Conservation (phyloP, 2,888 invertebrate genomes). For the Sminthurides aquaticus region DNA sequence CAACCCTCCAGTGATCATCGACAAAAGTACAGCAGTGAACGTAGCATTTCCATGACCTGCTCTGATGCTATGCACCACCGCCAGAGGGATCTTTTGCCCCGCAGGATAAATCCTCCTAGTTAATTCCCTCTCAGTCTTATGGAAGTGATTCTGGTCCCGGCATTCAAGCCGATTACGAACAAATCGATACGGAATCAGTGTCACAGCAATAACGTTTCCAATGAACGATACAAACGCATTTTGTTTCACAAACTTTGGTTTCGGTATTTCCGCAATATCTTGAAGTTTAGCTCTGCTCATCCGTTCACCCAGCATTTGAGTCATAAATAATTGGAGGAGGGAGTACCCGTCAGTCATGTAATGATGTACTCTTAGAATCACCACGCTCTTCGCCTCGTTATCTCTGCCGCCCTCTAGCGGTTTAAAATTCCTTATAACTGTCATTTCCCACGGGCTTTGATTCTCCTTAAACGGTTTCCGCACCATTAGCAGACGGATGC, state of each 20-base stretch:
- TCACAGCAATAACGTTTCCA: conserved; percentile 17
- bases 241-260: conserved; percentile 20
- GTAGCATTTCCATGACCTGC: conserved; percentile 14
- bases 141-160: conserved; percentile 27
- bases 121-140: conserved; percentile 22
- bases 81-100: conserved; percentile 22
- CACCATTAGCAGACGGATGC: conserved; percentile 25
- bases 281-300: conserved; percentile 14
- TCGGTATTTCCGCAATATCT: conserved; percentile 22
- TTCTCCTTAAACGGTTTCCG: conserved; percentile 23
- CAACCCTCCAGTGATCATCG: conserved; percentile 31
- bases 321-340: conserved; percentile 28
- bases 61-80: conserved; percentile 22
- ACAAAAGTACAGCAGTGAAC: conserved; percentile 29
- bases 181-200: conserved; percentile 25
- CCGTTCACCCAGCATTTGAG: conserved; percentile 28
- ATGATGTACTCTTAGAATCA: conserved; percentile 29
- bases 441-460: conserved; percentile 30
- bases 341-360: conserved; percentile 32
- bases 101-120: conserved; percentile 19
- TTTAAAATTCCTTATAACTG: conserved; percentile 27
- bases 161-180: conserved; percentile 26
- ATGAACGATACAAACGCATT: conserved; percentile 14
- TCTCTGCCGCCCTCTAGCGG: conserved; percentile 13
- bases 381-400: conserved; percentile 22